Conservation (phyloP, 53 echinoderm and acorn worm genomes). For the Echinometra lucunter region DNA sequence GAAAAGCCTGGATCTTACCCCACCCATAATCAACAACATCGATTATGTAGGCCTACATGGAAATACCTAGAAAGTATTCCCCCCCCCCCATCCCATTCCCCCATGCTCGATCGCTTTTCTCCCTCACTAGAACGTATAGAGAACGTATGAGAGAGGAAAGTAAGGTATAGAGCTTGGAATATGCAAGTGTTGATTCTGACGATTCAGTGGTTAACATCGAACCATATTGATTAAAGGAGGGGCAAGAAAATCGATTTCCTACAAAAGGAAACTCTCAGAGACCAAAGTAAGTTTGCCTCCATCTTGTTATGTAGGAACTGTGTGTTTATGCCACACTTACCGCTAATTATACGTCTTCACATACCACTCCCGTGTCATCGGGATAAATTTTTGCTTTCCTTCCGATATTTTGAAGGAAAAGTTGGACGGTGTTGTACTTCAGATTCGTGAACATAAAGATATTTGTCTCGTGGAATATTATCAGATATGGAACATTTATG, state of each 20-base stretch:
- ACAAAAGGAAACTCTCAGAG: neutral
- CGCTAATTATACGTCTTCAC: neutral
- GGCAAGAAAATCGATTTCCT: neutral
- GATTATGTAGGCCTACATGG: neutral
- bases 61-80: neutral
- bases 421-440: neutral
- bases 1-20: no score
- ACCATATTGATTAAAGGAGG: neutral
- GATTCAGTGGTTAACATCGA: neutral
- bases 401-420: neutral
- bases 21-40: neutral
- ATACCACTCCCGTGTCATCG: neutral
- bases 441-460: neutral
- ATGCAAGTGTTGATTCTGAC: neutral
- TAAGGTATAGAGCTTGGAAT: neutral
- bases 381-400: no score
- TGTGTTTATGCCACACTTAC: neutral
- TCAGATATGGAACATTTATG: neutral
- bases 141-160: no score
- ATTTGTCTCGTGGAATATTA: neutral
- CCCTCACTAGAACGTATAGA: neutral
- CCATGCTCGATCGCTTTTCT: neutral
- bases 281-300: neutral
- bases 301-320: neutral
- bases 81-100: neutral